Evolutionary conservation across 2,797 vertebrate species (phyloP).

Genomic region (Linurgus olivaceus): DNA sequence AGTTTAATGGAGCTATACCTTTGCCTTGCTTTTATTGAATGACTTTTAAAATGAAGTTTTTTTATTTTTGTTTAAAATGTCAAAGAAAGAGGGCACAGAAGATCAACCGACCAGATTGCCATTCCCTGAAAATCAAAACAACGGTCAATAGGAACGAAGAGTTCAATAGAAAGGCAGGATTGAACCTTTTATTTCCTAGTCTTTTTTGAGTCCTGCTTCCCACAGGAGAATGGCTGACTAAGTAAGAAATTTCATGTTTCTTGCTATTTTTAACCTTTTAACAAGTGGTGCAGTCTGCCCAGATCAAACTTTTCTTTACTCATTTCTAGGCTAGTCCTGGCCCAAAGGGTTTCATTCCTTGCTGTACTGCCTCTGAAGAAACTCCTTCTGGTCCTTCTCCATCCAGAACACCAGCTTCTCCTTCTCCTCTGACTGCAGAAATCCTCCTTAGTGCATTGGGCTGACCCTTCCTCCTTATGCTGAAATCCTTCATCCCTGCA

Average conservation of each 20-base stretch:
- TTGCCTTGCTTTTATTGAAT: not conserved
- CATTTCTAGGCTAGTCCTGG: not conserved
- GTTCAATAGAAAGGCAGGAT: not conserved
- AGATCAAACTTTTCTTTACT: not conserved
- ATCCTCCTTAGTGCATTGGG: not conserved
- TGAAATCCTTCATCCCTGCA: not conserved
- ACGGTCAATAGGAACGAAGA: not conserved
- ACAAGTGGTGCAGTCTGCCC: fast-evolving
- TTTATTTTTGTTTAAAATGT: not conserved
- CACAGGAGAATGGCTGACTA: not conserved
- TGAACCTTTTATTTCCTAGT: not conserved
- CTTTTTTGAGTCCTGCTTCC: not conserved
- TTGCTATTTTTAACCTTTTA: not conserved
- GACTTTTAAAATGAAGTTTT: not conserved
- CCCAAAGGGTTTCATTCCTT: not conserved
- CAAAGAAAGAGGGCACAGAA: not conserved
- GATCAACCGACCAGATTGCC: not conserved
- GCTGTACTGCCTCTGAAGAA: not conserved
- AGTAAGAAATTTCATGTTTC: not conserved
- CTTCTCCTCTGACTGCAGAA: not conserved
- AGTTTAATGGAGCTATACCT: not conserved
- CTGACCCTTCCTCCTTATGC: not conserved
- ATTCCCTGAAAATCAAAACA: not conserved
- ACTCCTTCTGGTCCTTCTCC: not conserved
- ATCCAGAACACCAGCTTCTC: not conserved